A percentile compares a stretch with the other conserved stretches of the same genome.
Evolutionary conservation across 2,797 vertebrate genomes (phyloP).

Genomic region (Furcifer pardalis): DNA sequence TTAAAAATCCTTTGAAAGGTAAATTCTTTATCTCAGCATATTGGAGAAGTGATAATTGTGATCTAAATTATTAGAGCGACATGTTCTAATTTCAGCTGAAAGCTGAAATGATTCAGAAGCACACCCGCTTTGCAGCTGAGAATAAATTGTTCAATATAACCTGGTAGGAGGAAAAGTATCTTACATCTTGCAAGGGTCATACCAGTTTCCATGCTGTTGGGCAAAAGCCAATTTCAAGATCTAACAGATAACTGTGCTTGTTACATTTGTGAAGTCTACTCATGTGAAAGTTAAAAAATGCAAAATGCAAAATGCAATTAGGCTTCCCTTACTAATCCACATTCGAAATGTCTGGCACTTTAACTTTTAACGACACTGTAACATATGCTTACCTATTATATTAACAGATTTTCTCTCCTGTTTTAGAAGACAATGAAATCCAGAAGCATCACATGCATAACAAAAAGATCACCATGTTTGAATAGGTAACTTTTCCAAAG

Average conservation of each 20-base stretch:
- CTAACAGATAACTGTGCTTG: constrained; percentile 50
- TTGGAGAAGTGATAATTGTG: constrained; percentile 54
- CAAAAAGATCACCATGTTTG: neutral
- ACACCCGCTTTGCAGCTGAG: constrained; percentile 62
- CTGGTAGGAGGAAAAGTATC: constrained; percentile 61
- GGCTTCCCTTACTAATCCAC: constrained; percentile 37
- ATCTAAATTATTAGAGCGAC: constrained; percentile 55
- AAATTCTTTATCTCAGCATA: constrained; percentile 54
- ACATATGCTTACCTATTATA: constrained; percentile 24
- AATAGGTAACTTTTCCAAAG: neutral
- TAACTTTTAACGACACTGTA: constrained; percentile 30
- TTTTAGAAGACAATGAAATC: constrained; percentile 23
- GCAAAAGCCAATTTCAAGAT: constrained; percentile 44
- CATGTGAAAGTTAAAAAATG: constrained; percentile 56
- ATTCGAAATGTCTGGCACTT: constrained; percentile 29
- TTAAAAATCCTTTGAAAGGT: constrained; percentile 38
- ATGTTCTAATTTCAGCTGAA: constrained; percentile 44
- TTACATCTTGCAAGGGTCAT: constrained; percentile 56
- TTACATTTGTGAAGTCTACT: constrained; percentile 50
- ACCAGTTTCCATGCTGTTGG: constrained; percentile 50
- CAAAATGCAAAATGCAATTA: constrained; percentile 49
- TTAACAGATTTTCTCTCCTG: constrained; percentile 31
- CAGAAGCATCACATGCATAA: neutral
- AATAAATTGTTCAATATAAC: constrained; percentile 65
- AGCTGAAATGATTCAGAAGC: constrained; percentile 54